Evolutionary conservation across 2,888 invertebrate genomes (phyloP).

Genomic region (Cyaniris semiargus): DNA sequence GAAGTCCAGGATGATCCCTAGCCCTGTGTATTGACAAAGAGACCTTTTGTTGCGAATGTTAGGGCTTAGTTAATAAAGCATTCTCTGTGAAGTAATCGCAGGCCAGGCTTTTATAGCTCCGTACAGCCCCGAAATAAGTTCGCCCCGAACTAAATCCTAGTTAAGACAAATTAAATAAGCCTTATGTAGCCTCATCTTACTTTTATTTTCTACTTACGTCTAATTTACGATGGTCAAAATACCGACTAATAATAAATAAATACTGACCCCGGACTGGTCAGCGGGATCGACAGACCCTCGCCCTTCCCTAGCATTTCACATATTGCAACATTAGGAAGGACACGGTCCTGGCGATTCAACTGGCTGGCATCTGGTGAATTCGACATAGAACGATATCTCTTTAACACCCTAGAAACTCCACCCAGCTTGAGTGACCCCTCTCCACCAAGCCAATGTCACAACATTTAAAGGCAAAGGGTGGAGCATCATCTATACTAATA

Average conservation of each 20-base stretch:
- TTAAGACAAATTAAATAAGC: slow-evolving; percentile 12
- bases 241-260: background rate
- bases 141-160: background rate
- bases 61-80: background rate
- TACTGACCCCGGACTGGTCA: too few species aligned
- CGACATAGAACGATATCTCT: too few species aligned
- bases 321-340: too few species aligned
- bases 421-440: too few species aligned
- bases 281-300: too few species aligned
- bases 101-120: background rate
- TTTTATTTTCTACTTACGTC: background rate
- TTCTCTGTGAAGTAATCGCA: background rate
- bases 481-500: too few species aligned
- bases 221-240: background rate
- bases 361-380: too few species aligned
- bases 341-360: too few species aligned
- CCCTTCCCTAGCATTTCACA: too few species aligned
- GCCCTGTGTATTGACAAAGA: background rate
- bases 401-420: too few species aligned
- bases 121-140: background rate
- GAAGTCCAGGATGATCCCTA: background rate
- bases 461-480: too few species aligned
- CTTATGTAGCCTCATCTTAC: background rate
- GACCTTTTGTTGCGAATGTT: background rate
- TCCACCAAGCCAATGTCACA: too few species aligned